Base-by-base conservation (phyloP, 37 sponge, comb jelly and placozoan genomes). In the Spongilla lacustris region DNA sequence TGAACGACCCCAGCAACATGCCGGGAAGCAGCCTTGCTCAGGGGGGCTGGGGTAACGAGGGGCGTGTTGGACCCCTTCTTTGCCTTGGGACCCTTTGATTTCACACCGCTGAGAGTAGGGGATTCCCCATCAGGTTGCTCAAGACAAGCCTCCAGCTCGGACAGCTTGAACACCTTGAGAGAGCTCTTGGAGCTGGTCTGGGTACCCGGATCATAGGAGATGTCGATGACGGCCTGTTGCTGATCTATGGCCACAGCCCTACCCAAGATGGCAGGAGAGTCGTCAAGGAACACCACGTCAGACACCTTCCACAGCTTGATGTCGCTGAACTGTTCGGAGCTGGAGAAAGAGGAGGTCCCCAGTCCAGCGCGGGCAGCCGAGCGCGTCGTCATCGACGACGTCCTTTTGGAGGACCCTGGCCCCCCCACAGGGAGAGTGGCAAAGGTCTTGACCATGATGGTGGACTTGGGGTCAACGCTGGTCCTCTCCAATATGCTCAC, bases 1-100 rank as follows among this genome's bases (percentile, higher is more conserved):
- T 94, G 95, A 2, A 93, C 90, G 4, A 86, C 25, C 12, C 93
- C 93, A 0, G 93, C 90, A 5, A 89, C 84, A 31, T 93, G 93
- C 3, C 73, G 86, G 8, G 81, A 83, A 12, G 76, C 77, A n/a
- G 32, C 29, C 46, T 77, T 50, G 28, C 30, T 2, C 2, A 19
- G 24, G 21, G n/a, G 28, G 36, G 79, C 71, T 1, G 74, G 38
- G 6, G 78, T 0, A 8, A 28, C 37, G 71, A 69, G 71, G 71
- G 71, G 71, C 4, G 71, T 46, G 46, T 46, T 46, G 46, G 46
- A 35, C n/a, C 32, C 76, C 36, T 75, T 46, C 46, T 46, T 46
- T 8, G 46, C 4, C 46, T 8, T 46, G 4, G 46, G 8, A 4
- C 46, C 46, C 46, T 46, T 46, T 4, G 46, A 46, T 8, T 8